phyloP scores from a whole-genome alignment of 64 coral and sea anemone genomes.

The Exaiptasia diaphana region DNA sequence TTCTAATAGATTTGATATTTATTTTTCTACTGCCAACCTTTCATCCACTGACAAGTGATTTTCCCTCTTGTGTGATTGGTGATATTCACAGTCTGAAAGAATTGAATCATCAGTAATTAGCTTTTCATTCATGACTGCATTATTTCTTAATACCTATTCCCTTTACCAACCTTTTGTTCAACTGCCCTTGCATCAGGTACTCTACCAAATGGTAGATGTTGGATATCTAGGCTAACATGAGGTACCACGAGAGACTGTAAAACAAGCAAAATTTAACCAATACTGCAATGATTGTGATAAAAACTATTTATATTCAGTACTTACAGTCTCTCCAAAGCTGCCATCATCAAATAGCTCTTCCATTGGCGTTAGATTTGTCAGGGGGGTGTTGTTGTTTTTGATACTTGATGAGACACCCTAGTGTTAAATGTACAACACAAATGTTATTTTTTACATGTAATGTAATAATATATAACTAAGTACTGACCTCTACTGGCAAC shows the following conservation, averaged over 20 bases:
- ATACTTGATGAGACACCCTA: too few relatives aligned
- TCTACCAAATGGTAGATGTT: constrained; percentile 75
- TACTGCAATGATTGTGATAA: not conserved
- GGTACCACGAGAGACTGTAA: constrained; percentile 64
- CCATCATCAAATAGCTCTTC: constrained; percentile 85
- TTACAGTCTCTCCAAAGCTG: constrained; percentile 90
- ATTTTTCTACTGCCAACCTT: constrained; percentile 35
- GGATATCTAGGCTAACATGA: constrained; percentile 90
- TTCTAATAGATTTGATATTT: too few relatives aligned
- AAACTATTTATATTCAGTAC: not conserved
- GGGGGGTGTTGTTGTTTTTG: too few relatives aligned
- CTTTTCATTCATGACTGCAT: too few relatives aligned
- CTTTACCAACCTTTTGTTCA: constrained; percentile 93
- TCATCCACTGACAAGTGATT: constrained; percentile 88
- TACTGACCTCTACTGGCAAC: constrained; percentile 55
- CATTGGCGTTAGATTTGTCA: constrained; percentile 57
- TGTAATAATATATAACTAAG: not conserved
- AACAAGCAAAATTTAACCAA: not conserved
- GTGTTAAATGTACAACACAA: not conserved
- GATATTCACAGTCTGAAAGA: constrained; percentile 84
- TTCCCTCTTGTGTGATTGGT: constrained; percentile 97
- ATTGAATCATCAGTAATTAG: too few relatives aligned
- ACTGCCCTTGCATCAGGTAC: constrained; percentile 55
- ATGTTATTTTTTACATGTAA: not conserved
- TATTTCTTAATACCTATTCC: too few relatives aligned